Percentiles rank a stretch among this genome's conserved stretches.
Conservation (phyloP, 2,113 vertebrate genomes). For the Gadus chalcogrammus region DNA sequence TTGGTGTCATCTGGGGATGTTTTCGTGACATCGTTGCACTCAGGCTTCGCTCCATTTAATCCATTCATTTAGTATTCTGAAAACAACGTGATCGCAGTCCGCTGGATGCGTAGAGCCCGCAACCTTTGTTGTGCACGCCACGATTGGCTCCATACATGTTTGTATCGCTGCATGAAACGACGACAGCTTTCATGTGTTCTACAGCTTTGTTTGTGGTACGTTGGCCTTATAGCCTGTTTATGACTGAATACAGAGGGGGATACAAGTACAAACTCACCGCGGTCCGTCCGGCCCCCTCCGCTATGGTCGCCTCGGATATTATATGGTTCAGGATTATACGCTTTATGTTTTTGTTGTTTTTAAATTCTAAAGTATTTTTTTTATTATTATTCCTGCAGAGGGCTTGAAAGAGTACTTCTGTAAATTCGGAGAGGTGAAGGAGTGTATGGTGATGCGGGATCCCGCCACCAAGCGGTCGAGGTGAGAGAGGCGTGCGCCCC, state of each 20-base stretch:
- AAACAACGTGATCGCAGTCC: constrained; percentile 1
- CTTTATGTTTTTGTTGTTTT: not conserved
- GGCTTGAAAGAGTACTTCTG: constrained; percentile 96
- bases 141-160: constrained; percentile 31
- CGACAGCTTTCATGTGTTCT: constrained; percentile 30
- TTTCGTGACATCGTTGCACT: constrained; percentile 17
- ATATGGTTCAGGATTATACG: too few species aligned
- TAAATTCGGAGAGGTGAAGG: constrained; percentile 97
- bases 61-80: constrained; percentile 50
- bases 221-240: constrained; percentile 33
- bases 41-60: constrained; percentile 17
- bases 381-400: constrained; percentile 69
- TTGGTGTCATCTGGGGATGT: constrained; percentile 25
- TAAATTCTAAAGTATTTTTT: constrained; percentile 10
- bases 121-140: constrained; percentile 35
- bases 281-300: constrained; percentile 46
- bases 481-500: constrained; percentile 78
- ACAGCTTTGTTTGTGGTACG: constrained; percentile 42
- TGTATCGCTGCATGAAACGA: constrained; percentile 30
- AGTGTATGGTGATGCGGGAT: constrained; percentile 98
- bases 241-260: not conserved
- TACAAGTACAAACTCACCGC: constrained; percentile 58
- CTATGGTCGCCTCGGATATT: too few species aligned
- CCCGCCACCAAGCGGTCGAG: constrained; percentile 98
- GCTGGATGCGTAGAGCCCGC: constrained; percentile 18